These are phyloP conservation scores for Biston betularia DNA, from an alignment of 2,888 invertebrate species.

Conservation along the genomic window DNA sequence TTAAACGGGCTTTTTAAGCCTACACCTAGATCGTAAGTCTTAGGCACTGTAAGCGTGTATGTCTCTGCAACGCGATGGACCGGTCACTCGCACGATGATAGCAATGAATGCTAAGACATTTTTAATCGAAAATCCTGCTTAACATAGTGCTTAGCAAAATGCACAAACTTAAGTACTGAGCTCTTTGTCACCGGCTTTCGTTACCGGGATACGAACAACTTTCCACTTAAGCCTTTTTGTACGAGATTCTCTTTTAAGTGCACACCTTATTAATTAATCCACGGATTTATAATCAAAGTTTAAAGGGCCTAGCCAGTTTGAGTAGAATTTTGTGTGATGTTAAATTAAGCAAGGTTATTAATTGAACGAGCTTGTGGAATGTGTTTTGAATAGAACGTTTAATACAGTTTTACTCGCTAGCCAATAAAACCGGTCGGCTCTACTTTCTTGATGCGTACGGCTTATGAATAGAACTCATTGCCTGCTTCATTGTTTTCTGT, in stretches of 20 bases:
- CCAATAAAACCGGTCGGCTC: neutral
- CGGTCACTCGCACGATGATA: no score
- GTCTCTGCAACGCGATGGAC: no score
- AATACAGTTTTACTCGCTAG: neutral
- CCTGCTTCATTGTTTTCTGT: no score
- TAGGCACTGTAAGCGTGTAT: no score
- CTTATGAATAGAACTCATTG: no score
- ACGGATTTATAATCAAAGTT: slow-evolving; percentile 64
- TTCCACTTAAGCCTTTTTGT: slow-evolving; percentile 73
- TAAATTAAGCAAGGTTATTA: slow-evolving; percentile 31
- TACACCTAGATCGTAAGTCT: no score
- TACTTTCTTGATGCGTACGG: no score
- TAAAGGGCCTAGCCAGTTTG: slow-evolving; percentile 52
- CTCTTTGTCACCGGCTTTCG: slow-evolving; percentile 33
- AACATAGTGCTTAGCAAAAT: neutral
- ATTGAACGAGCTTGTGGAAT: slow-evolving; percentile 17
- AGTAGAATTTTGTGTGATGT: slow-evolving; percentile 51
- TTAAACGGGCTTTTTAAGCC: no score
- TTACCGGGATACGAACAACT: slow-evolving; percentile 60
- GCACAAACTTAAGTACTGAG: slow-evolving; percentile 15
- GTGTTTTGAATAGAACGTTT: neutral
- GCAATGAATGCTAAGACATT: no score
- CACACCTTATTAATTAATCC: slow-evolving; percentile 79
- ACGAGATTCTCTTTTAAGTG: slow-evolving; percentile 66
- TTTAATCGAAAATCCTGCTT: no score